Evolutionary conservation across 2,797 vertebrate genomes (phyloP).

Genomic region (Okamejei kenojei): DNA sequence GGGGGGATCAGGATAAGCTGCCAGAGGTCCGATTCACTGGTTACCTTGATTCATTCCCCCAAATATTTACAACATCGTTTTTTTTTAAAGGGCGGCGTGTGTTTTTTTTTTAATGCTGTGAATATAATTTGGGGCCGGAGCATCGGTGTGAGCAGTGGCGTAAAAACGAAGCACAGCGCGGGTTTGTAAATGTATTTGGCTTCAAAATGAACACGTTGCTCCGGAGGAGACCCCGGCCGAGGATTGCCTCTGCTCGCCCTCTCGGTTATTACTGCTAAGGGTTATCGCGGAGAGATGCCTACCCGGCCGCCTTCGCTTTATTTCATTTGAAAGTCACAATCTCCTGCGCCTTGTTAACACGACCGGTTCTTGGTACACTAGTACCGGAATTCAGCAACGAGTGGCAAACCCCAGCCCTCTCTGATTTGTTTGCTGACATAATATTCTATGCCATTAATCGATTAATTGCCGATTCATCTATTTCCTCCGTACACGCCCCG

Average conservation of each 20-base stretch:
- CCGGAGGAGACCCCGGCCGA: no score
- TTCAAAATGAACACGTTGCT: not conserved
- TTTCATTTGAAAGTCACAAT: not conserved
- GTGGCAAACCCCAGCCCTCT: no score
- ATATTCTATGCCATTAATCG: not conserved
- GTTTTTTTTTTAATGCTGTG: not conserved
- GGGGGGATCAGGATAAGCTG: not conserved
- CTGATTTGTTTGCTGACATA: not conserved
- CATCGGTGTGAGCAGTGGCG: not conserved
- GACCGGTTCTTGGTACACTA: no score
- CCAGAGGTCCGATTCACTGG: not conserved
- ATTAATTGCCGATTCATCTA: not conserved
- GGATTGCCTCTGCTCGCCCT: not conserved
- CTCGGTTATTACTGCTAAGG: not conserved
- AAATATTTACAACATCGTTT: not conserved
- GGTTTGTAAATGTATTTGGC: not conserved
- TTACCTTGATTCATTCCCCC: not conserved
- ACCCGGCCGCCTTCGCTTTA: no score
- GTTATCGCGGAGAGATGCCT: not conserved
- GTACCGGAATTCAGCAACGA: not conserved
- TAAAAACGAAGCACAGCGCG: not conserved
- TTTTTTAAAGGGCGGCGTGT: not conserved
- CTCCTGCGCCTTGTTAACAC: not conserved
- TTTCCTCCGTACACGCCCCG: not conserved
- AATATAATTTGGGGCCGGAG: not conserved